These are phyloP conservation scores for Sanderia malayensis DNA, from an alignment of 30 jellyfish, hydroid and myxozoan genomes.

Conservation along the genomic window DNA sequence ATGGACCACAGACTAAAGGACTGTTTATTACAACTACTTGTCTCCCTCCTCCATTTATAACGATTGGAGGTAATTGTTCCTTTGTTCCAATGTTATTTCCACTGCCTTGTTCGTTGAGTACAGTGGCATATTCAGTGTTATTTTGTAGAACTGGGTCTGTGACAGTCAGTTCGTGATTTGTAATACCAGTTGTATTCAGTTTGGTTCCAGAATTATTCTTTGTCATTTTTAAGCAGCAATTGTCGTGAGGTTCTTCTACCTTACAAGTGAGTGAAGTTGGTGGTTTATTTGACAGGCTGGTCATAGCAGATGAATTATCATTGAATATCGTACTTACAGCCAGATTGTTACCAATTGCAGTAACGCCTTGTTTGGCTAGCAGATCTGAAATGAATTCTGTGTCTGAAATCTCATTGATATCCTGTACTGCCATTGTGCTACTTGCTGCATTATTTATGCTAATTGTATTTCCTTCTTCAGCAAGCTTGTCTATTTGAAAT, in stretches of 20 bases:
- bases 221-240: neutral
- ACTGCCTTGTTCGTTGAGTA: neutral
- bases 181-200: neutral
- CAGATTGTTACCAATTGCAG: too few relatives aligned
- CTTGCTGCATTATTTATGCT: neutral
- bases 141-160: neutral
- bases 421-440: neutral
- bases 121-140: neutral
- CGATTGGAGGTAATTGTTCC: slow-evolving; percentile 39
- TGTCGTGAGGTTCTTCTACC: slow-evolving; percentile 4
- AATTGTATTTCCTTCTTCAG: neutral
- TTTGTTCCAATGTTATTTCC: neutral
- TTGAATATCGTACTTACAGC: too few relatives aligned
- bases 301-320: too few relatives aligned
- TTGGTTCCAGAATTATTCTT: neutral
- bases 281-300: too few relatives aligned
- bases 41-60: slow-evolving; percentile 64
- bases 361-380: slow-evolving; percentile 23
- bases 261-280: neutral
- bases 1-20: slow-evolving; percentile 34
- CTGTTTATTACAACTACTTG: slow-evolving; percentile 66
- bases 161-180: too few relatives aligned
- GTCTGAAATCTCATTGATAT: slow-evolving; percentile 25
- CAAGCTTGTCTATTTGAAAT: neutral
- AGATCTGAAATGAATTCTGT: slow-evolving; percentile 46